These are phyloP conservation scores for Aurelia sp. DNA, from an alignment of 30 jellyfish, hydroid and myxozoan genomes.

Conservation along the genomic window DNA sequence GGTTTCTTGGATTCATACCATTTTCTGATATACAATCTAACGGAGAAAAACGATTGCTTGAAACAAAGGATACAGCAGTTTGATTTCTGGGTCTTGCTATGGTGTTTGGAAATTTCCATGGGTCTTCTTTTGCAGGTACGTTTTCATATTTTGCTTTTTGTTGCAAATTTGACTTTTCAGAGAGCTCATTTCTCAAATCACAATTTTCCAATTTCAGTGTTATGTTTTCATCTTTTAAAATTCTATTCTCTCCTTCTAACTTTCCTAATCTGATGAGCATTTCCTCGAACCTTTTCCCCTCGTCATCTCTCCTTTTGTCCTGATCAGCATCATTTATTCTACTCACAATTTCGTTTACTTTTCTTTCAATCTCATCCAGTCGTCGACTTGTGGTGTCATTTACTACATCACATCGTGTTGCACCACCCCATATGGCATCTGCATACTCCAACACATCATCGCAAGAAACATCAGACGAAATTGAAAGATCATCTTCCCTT, in stretches of 20 bases:
- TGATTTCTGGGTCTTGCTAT: no score
- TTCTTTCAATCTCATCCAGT: conserved; percentile 7
- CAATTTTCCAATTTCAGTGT: conserved; percentile 16
- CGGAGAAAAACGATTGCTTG: no score
- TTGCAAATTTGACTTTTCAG: neutral
- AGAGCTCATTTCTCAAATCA: conserved; percentile 6
- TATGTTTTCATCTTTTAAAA: conserved; percentile 21
- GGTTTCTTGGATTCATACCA: no score
- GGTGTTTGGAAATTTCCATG: no score
- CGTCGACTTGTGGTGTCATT: neutral
- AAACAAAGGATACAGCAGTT: no score
- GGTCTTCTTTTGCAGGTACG: no score
- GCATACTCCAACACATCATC: no score
- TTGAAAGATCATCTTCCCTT: no score
- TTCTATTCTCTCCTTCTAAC: conserved; percentile 17
- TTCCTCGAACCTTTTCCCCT: conserved; percentile 6
- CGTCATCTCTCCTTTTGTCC: neutral
- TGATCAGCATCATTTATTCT: conserved; percentile 20
- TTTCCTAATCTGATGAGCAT: neutral
- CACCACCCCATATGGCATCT: neutral
- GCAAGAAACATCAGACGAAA: no score
- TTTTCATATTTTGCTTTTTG: no score
- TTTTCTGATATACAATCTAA: no score
- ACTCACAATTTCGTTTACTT: neutral
- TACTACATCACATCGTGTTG: neutral